Conservation (phyloP, 2,113 vertebrate species). For the Python bivittatus region DNA sequence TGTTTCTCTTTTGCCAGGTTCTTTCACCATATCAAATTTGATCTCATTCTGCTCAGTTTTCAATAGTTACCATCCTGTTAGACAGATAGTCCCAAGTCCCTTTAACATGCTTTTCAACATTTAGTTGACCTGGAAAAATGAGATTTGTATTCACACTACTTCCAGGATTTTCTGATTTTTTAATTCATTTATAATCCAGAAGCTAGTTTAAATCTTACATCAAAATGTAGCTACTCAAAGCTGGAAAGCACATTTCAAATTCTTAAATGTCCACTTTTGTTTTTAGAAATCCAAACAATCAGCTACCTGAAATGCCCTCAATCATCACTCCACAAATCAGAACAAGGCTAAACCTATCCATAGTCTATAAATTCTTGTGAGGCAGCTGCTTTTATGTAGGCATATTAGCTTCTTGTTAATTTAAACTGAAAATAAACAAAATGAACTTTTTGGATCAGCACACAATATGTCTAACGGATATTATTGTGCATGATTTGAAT, state of each 20-base stretch:
- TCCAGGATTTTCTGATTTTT: not conserved
- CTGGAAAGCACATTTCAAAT: not conserved
- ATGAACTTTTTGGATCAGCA: not conserved
- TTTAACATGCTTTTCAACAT: not conserved
- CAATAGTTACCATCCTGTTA: not conserved
- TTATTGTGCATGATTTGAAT: not conserved
- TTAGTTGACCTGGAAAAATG: not conserved
- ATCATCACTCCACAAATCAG: not conserved
- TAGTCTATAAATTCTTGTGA: not conserved
- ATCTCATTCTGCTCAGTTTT: not conserved
- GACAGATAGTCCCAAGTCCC: not conserved
- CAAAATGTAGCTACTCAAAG: not conserved
- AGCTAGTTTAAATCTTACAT: not conserved
- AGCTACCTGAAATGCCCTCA: not conserved
- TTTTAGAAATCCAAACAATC: not conserved
- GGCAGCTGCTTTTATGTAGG: not conserved
- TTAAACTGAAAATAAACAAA: not conserved
- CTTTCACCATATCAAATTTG: not conserved
- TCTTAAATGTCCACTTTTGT: not conserved
- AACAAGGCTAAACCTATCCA: not conserved
- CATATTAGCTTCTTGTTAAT: not conserved
- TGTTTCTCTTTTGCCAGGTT: not conserved
- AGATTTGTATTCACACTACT: not conserved
- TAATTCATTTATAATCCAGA: not conserved
- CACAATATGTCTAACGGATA: not conserved